These are phyloP conservation scores for Dinothrombium tinctorium DNA, from an alignment of 1,140 invertebrate species.

Conservation along the genomic window DNA sequence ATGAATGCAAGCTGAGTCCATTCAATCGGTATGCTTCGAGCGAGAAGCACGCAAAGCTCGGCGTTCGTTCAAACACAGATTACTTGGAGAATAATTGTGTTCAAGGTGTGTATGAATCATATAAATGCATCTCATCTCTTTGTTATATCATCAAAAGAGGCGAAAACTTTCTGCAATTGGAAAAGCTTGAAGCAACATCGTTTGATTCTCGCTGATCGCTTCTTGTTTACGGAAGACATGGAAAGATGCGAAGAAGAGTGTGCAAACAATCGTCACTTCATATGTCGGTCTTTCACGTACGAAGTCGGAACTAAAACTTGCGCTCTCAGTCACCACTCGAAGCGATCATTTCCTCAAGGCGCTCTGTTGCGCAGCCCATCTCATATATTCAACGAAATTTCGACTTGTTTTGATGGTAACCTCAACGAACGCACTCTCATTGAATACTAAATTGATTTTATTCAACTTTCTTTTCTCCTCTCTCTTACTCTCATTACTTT, in stretches of 20 bases:
- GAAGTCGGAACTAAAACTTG: constrained; percentile 7
- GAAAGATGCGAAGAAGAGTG: constrained; percentile 11
- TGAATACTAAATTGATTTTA: too few relatives aligned
- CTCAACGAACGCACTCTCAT: too few relatives aligned
- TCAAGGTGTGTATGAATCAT: constrained; percentile 17
- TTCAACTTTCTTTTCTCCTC: too few relatives aligned
- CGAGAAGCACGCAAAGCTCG: constrained; percentile 11
- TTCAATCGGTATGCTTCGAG: constrained; percentile 38
- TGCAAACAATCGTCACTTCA: constrained; percentile 7
- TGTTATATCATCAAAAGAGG: too few relatives aligned
- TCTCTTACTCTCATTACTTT: too few relatives aligned
- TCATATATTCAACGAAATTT: constrained; percentile 10
- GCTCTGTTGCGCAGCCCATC: constrained; percentile 4
- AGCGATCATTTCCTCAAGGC: constrained; percentile 8
- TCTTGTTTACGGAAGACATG: constrained; percentile 5
- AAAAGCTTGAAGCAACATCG: constrained; percentile 1
- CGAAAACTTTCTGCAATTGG: constrained; percentile 12
- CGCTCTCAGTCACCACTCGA: constrained; percentile 11
- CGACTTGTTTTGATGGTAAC: constrained; percentile 15
- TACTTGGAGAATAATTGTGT: constrained; percentile 28
- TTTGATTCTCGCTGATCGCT: background rate
- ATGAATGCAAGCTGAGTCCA: constrained; percentile 58
- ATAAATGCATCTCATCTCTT: too few relatives aligned
- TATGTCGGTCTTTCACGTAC: constrained; percentile 11
- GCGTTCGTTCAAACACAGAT: constrained; percentile 13